Percentiles rank a stretch among this genome's conserved stretches.
These are phyloP conservation scores for Syrista parreyssii DNA, from an alignment of 2,888 invertebrate species.

Conservation along the genomic window DNA sequence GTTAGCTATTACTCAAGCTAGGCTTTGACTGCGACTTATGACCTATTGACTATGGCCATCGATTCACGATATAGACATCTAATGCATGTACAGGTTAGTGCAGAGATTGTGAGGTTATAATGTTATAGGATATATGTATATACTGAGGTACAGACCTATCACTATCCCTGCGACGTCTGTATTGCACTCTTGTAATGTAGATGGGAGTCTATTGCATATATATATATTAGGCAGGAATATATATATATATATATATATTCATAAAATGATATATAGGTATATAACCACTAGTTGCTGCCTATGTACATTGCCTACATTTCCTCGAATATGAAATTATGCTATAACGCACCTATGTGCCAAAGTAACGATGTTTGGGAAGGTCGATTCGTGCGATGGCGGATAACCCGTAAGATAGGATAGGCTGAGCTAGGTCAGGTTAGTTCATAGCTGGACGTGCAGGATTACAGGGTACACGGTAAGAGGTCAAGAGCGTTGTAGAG, in stretches of 20 bases:
- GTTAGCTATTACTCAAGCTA: neutral
- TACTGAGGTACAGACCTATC: no score
- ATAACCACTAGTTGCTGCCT: neutral
- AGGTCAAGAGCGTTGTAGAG: neutral
- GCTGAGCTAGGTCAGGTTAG: neutral
- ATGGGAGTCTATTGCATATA: neutral
- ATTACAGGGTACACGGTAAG: neutral
- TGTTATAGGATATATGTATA: no score
- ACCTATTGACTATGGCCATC: conserved; percentile 13
- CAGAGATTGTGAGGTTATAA: neutral
- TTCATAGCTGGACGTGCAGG: neutral
- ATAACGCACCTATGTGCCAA: neutral
- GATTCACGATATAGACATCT: neutral
- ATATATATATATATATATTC: neutral
- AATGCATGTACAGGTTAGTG: neutral
- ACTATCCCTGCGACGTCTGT: neutral
- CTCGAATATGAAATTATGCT: neutral
- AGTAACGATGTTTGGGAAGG: neutral
- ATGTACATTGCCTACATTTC: neutral
- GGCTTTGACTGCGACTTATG: conserved; percentile 15
- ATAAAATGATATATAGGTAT: neutral
- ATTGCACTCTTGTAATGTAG: neutral
- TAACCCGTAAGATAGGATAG: neutral
- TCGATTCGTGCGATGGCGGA: neutral
- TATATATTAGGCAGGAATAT: neutral